Percentiles rank a stretch among this genome's conserved stretches.
Evolutionary conservation across 92 coral and sea anemone genomes (phyloP).

Genomic region (Zoanthus sansibaricus): DNA sequence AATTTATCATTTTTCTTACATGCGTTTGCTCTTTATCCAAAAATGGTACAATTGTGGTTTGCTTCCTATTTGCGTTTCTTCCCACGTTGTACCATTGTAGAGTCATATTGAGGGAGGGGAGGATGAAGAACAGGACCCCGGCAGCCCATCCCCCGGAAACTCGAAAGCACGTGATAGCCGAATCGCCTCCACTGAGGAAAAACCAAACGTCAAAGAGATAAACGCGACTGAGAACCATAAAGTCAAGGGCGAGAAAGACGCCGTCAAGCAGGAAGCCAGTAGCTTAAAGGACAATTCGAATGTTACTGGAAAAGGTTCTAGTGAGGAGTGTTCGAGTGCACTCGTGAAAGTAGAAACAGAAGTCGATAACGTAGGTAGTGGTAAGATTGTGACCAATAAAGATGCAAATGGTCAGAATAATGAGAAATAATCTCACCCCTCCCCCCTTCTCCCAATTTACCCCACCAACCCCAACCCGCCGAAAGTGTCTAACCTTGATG

Average conservation of each 20-base stretch:
- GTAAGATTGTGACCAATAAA: conserved; percentile 36
- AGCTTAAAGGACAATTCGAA: conserved; percentile 33
- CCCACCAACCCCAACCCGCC: neutral
- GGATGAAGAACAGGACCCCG: conserved; percentile 51
- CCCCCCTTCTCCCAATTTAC: neutral
- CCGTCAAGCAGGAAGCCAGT: conserved; percentile 12
- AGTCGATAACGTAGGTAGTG: conserved; percentile 32
- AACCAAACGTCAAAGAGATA: conserved; percentile 30
- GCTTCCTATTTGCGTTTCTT: conserved; percentile 75
- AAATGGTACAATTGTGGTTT: conserved; percentile 73
- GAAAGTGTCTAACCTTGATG: neutral
- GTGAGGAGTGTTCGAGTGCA: conserved; percentile 19
- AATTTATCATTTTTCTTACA: neutral
- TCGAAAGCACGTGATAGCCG: conserved; percentile 35
- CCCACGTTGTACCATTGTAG: conserved; percentile 69
- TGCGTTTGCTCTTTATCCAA: conserved; percentile 57
- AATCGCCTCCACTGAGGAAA: conserved; percentile 24
- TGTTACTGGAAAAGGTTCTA: neutral
- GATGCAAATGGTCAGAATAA: conserved; percentile 44
- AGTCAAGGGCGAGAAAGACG: neutral
- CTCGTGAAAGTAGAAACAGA: conserved; percentile 27
- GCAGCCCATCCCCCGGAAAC: neutral
- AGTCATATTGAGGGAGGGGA: conserved; percentile 55
- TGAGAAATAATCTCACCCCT: neutral
- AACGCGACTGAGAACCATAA: neutral